Evolutionary conservation across 2,797 vertebrate species (phyloP), one percentile per base, ranked within the genome.

Genomic region (Pseudotriccus pelzelni): DNA sequence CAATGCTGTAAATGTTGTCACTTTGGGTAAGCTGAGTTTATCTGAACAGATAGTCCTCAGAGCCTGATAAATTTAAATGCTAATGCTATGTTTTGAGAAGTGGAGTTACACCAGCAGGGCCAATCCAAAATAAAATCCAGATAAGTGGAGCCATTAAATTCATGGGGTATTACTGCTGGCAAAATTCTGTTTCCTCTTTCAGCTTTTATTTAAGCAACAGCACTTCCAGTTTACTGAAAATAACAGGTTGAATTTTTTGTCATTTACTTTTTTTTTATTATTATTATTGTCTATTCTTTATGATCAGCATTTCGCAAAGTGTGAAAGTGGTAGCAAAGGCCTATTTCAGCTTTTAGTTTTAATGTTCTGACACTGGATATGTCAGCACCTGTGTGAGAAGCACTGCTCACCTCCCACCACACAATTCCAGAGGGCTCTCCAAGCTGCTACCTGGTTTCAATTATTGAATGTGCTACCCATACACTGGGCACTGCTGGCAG

Each of bases 11-110:
- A 77, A 58, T 59, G 75, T 63, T 81, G 34, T 30, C 37, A 27
- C 13, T 69, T 72, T n/a, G 62, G 36, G 39, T 46, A 78, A 28
- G 9, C 55, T 84, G 36, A 66, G 44, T 66, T 92, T 94, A 89
- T 81, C 91, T 92, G 37, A 75, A 84, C 50, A 90, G 50, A 79
- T 43, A 94, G 59, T 59, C n/a, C 88, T 68, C 56, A 58, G 64
- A 90, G 60, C 9, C 34, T 64, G 96, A 92, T 75, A 87, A 85
- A 84, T 86, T 68, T 74, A 93, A 90, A 60, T 75, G 39, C 62
- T 87, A 30, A 39, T 79, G 37, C 12, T 41, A 43, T 87, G 47
- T 82, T 94, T 93, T 73, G n/a, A 85, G 73, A 80, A 77, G 43
- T 37, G 72, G 83, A 36, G 15, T 63, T 77, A 49, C 23, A 80